Percentiles rank a stretch among this genome's conserved stretches.
Evolutionary conservation across 2,113 vertebrate species (phyloP).

Genomic region (Ophiodon elongatus): DNA sequence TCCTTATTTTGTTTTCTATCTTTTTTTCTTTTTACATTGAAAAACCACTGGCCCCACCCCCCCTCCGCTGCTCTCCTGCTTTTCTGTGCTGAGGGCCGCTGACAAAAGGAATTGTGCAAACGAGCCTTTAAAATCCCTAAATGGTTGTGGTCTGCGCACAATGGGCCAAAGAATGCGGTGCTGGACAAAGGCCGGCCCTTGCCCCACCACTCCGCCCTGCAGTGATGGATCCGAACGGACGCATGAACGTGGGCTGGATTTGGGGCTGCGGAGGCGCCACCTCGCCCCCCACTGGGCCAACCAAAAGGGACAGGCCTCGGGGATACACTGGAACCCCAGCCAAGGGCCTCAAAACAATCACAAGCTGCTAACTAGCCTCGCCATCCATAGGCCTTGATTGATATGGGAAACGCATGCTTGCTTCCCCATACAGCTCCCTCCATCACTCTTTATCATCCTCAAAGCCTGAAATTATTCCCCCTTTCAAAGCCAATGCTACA

Average conservation of each 20-base stretch:
- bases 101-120: constrained; percentile 99
- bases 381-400: constrained; percentile 94
- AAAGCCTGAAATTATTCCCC: constrained; percentile 80
- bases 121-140: constrained; percentile 99
- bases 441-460: constrained; percentile 80
- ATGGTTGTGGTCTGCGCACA: constrained; percentile 92
- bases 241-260: constrained; percentile 97
- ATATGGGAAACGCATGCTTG: constrained; percentile 96
- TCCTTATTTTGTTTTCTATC: constrained; percentile 49
- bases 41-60: constrained; percentile 51
- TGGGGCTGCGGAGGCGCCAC: constrained; percentile 88
- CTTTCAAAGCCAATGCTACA: constrained; percentile 69
- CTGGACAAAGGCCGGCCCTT: constrained; percentile 90
- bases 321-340: constrained; percentile 77
- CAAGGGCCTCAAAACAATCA: constrained; percentile 93
- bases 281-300: constrained; percentile 91
- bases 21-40: constrained; percentile 56
- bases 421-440: constrained; percentile 76
- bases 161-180: constrained; percentile 93
- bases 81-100: constrained; percentile 88
- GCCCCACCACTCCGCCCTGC: constrained; percentile 86
- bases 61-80: constrained; percentile 82
- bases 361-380: constrained; percentile 92
- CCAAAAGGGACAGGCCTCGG: constrained; percentile 76
- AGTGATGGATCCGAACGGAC: constrained; percentile 99